Percentiles rank a stretch among this genome's conserved stretches.
These are phyloP conservation scores for Nipponia nippon DNA, from an alignment of 2,113 vertebrate genomes.

Conservation along the genomic window DNA sequence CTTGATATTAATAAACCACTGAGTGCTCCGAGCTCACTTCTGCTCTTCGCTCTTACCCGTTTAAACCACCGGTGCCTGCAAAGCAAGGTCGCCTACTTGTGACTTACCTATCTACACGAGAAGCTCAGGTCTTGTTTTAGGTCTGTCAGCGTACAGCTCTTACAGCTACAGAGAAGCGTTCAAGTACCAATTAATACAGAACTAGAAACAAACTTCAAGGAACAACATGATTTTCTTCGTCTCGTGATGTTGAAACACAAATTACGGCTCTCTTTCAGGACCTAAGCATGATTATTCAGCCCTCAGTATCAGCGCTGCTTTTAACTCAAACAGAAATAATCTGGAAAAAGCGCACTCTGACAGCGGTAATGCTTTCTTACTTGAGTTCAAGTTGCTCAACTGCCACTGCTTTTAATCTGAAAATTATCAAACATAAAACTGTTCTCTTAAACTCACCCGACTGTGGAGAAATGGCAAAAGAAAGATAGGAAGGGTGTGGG, in stretches of 20 bases:
- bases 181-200: no score
- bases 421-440: not conserved
- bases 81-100: not conserved
- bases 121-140: not conserved
- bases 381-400: not conserved
- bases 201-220: no score
- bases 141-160: accelerated
- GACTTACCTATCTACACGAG: not conserved
- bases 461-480: not conserved
- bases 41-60: not conserved
- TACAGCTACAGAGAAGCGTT: not conserved
- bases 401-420: not conserved
- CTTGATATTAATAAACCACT: not conserved
- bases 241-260: not conserved
- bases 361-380: not conserved
- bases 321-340: not conserved
- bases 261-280: not conserved
- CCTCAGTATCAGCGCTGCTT: not conserved
- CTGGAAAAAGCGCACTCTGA: not conserved
- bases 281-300: not conserved
- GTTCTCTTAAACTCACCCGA: no score
- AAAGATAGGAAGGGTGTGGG: accelerated
- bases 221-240: not conserved
- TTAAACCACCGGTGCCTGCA: not conserved
- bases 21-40: not conserved